A percentile compares a stretch with the other conserved stretches of the same genome.
Conservation (phyloP, 1,140 invertebrate genomes). For the Heliconius hermathena region DNA sequence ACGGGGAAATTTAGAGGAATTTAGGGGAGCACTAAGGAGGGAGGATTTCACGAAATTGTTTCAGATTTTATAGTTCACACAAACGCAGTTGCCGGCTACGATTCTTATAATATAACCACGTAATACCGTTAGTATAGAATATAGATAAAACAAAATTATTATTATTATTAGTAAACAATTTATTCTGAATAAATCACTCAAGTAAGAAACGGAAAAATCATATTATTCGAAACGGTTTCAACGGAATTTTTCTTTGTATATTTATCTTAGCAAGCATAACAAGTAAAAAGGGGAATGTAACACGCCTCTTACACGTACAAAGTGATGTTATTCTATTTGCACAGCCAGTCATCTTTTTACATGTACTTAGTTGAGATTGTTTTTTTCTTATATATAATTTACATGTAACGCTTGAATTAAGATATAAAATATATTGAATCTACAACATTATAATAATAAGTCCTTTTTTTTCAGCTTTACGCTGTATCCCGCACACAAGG, state of each 20-base stretch:
- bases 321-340: constrained; percentile 52
- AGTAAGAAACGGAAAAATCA: constrained; percentile 20
- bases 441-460: too few relatives aligned
- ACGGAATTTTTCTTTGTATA: constrained; percentile 43
- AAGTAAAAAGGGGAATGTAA: constrained; percentile 48
- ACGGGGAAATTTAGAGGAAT: too few relatives aligned
- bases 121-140: too few relatives aligned
- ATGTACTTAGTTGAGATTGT: constrained; percentile 31
- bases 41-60: too few relatives aligned
- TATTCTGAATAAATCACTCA: constrained; percentile 17
- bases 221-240: constrained; percentile 30
- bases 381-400: constrained; percentile 9
- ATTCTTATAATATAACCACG: too few relatives aligned
- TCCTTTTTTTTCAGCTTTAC: too few relatives aligned
- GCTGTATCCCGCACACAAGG: too few relatives aligned
- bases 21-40: too few relatives aligned
- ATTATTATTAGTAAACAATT: not conserved
- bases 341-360: constrained; percentile 29
- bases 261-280: constrained; percentile 52
- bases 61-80: too few relatives aligned
- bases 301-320: constrained; percentile 40
- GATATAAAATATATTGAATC: not conserved
- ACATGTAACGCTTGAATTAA: not conserved
- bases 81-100: too few relatives aligned
- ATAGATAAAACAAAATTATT: not conserved